These are phyloP conservation scores for Oscheius sp. DNA, from an alignment of 2,888 invertebrate species.

Conservation along the genomic window DNA sequence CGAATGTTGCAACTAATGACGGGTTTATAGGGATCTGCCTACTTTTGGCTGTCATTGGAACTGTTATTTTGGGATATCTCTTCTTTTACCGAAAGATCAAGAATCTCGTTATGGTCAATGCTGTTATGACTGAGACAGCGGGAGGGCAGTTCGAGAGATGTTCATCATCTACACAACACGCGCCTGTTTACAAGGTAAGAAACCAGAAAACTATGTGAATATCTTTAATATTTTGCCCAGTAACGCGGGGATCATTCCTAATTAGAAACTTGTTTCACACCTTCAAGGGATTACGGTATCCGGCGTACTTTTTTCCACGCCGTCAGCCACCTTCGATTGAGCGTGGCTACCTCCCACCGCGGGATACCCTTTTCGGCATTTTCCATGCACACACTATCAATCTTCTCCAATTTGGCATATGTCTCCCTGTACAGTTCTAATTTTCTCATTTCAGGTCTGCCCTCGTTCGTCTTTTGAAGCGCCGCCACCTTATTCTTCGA, in stretches of 20 bases:
- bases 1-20: neutral
- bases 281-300: neutral
- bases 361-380: constrained; percentile 26
- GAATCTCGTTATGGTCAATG: constrained; percentile 12
- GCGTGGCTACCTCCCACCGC: constrained; percentile 19
- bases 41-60: constrained; percentile 1
- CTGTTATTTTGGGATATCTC: neutral
- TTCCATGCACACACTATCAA: constrained; percentile 29
- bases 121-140: constrained; percentile 5
- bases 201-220: neutral
- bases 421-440: no score
- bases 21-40: constrained; percentile 11
- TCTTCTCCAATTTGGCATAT: neutral
- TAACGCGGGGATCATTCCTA: no score
- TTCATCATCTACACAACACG: neutral
- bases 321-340: constrained; percentile 6
- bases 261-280: neutral
- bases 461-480: constrained; percentile 26
- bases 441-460: constrained; percentile 17
- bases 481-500: constrained; percentile 19
- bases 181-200: constrained; percentile 10
- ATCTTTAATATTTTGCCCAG: no score
- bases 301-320: neutral
- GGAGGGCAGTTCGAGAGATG: neutral
- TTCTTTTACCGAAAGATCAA: constrained; percentile 16